Conservation (phyloP, 2,113 vertebrate genomes). For the Orycteropus afer region DNA sequence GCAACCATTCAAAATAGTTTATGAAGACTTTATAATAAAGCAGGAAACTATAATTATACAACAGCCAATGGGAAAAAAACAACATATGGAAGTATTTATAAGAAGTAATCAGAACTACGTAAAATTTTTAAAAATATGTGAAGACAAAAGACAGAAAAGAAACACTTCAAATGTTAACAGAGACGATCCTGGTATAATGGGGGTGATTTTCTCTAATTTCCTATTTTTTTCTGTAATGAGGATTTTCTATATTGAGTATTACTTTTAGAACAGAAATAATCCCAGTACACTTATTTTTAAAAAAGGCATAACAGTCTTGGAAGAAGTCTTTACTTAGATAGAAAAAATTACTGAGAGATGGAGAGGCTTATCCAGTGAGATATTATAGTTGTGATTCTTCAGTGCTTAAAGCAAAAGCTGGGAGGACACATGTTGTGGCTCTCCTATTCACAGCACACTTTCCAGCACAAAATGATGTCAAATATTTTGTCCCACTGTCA, state of each 20-base stretch:
- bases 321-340: neutral
- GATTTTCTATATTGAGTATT: slow-evolving; percentile 16
- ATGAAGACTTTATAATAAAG: neutral
- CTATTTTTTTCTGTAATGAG: neutral
- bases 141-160: neutral
- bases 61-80: neutral
- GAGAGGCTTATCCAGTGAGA: neutral
- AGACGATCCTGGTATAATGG: neutral
- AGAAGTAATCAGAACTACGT: neutral
- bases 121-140: neutral
- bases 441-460: neutral
- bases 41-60: neutral
- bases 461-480: neutral
- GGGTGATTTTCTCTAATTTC: neutral
- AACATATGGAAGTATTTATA: neutral
- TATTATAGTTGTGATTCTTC: neutral
- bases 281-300: slow-evolving; percentile 23
- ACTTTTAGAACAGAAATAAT: slow-evolving; percentile 33
- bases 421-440: neutral
- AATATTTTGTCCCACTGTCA: neutral
- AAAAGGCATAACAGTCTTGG: neutral
- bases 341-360: neutral
- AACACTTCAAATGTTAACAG: neutral
- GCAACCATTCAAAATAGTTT: slow-evolving; percentile 28
- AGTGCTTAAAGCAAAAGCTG: no score